Base-by-base conservation (phyloP, 2,888 invertebrate species). In the Chesias legatella region DNA sequence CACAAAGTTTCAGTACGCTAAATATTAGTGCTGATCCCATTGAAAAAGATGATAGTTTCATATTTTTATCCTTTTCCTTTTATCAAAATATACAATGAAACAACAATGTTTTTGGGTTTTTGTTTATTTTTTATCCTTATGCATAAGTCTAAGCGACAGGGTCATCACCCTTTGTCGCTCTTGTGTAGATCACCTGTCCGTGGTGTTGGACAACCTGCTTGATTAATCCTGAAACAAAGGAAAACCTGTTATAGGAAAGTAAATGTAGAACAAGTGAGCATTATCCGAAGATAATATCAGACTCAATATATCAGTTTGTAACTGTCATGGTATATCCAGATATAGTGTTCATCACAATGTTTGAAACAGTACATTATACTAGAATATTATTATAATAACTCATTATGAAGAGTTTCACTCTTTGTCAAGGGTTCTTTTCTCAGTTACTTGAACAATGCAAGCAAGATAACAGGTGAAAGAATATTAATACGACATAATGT, bases 201-300 rank as follows among this genome's bases (percentile, higher is more conserved):
- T 96, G 95, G 84, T 99, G 98, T 81, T 98, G 96, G 46, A 97
- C 95, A 53, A 99, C 98, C 85, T 96, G 96, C 76, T 95, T 96
- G 76, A 99, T 98, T 68, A 98, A 88, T 73, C 98, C 95, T 96
- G 88, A 0, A 81, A 58, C 37, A 54, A 50, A 35, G 30, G 25
- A 27, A 23, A 21, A 17, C n/a, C 28, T 6, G 10, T 29, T 28
- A 41, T 26, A 47, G 36, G 10, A 13, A 6, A 7, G 1, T 1
- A 21, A 20, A 10, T n/a, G 1, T 3, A 7, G 2, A 1, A 9
- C 8, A n/a, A 6, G 6, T 7, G 17, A 22, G 3, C 3, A 4
- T 9, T 9, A 13, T 3, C 13, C 6, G 21, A 20, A 3, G 3
- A 4, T 33, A 8, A 25, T 41, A 60, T 85, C 90, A 90, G 90